Conservation (phyloP, 2,113 vertebrate genomes). For the Coturnix japonica region DNA sequence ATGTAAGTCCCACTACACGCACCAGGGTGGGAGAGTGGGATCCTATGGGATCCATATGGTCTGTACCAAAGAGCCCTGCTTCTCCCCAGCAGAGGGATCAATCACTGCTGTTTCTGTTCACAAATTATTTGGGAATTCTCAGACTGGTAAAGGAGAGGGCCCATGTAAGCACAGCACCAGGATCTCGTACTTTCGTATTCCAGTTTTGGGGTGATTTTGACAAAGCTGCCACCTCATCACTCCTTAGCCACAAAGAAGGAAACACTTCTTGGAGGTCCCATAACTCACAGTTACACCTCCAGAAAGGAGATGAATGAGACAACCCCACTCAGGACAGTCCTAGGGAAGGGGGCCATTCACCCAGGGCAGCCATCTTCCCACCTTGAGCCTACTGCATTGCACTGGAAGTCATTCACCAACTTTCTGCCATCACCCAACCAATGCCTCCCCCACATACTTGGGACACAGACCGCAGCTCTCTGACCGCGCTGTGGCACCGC, state of each 20-base stretch:
- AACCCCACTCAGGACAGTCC: neutral
- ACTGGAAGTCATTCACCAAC: neutral
- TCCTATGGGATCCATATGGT: neutral
- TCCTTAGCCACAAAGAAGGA: neutral
- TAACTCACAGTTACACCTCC: neutral
- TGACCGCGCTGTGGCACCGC: fast-evolving
- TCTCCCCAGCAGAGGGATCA: neutral
- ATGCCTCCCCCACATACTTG: neutral
- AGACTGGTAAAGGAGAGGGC: neutral
- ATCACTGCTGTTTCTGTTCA: neutral
- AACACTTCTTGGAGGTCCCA: fast-evolving
- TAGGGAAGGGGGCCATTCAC: neutral
- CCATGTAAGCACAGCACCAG: neutral
- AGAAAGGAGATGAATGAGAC: neutral
- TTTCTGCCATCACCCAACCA: neutral
- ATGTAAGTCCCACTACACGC: neutral
- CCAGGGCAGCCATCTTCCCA: neutral
- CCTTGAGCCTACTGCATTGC: neutral
- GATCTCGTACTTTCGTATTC: neutral
- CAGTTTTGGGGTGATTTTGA: neutral
- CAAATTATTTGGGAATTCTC: neutral
- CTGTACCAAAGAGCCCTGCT: neutral
- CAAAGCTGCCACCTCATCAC: neutral
- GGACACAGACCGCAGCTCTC: neutral
- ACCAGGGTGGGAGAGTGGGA: neutral